A percentile compares a stretch with the other conserved stretches of the same genome.
Conservation (phyloP, 2,888 invertebrate species). For the Ectemnius continuus region DNA sequence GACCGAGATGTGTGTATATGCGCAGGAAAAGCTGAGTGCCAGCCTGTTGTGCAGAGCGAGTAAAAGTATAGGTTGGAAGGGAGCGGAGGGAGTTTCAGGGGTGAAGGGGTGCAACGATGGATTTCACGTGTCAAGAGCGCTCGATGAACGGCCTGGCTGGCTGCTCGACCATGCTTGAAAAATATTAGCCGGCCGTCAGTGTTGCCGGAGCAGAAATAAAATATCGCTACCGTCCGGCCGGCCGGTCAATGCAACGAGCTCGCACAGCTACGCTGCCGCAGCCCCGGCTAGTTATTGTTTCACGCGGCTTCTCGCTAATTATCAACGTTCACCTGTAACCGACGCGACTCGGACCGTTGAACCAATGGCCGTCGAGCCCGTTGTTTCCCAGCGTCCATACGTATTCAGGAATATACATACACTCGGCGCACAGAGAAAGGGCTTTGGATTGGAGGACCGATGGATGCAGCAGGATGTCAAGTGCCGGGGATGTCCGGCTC, state of each 20-base stretch:
- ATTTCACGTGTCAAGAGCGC: slow-evolving; percentile 50
- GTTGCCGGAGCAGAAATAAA: slow-evolving; percentile 43
- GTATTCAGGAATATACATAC: too few relatives aligned
- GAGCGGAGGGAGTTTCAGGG: not conserved
- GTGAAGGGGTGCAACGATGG: slow-evolving; percentile 40
- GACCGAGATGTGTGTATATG: not conserved
- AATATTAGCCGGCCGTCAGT: slow-evolving; percentile 50
- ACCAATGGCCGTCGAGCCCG: too few relatives aligned
- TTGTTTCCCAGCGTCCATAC: too few relatives aligned
- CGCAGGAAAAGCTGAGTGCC: not conserved
- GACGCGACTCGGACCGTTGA: too few relatives aligned
- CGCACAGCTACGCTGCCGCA: slow-evolving; percentile 31
- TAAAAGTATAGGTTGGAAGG: too few relatives aligned
- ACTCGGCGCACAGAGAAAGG: not conserved
- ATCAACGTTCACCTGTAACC: not conserved
- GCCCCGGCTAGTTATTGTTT: not conserved
- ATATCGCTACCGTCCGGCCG: slow-evolving; percentile 30
- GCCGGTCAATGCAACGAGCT: slow-evolving; percentile 29
- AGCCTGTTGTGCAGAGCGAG: too few relatives aligned
- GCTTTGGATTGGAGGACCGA: too few relatives aligned
- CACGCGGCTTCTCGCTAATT: slow-evolving; percentile 8
- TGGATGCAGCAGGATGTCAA: not conserved
- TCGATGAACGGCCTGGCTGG: slow-evolving; percentile 49
- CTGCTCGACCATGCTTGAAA: slow-evolving; percentile 53
- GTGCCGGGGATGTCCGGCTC: not conserved